Evolutionary conservation across 2,888 invertebrate genomes (phyloP).

Genomic region (Caenorhabditis sp.): DNA sequence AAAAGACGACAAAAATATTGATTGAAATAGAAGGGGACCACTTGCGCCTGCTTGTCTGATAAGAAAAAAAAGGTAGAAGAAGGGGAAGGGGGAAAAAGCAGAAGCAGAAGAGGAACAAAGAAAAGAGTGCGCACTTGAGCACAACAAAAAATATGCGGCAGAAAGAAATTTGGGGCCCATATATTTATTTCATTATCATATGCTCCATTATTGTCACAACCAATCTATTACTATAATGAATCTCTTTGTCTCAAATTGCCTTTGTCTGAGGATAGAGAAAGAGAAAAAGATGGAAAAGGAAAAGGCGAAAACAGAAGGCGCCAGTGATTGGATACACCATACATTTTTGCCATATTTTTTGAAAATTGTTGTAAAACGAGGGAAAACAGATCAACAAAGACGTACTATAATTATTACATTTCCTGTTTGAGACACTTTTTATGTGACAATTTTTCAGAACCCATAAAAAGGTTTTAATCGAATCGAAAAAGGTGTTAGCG

Average conservation of each 20-base stretch:
- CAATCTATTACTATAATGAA: not conserved
- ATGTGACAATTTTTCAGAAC: no score
- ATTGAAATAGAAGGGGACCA: not conserved
- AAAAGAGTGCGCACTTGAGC: not conserved
- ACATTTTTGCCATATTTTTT: not conserved
- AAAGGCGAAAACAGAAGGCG: not conserved
- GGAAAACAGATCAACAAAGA: no score
- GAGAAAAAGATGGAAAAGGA: not conserved
- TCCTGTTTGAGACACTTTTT: no score
- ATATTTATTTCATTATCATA: not conserved
- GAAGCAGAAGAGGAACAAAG: not conserved
- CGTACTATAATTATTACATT: no score
- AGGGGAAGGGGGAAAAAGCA: no score
- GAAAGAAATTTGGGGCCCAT: not conserved
- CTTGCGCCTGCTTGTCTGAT: not conserved
- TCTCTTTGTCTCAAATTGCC: conserved; percentile 1
- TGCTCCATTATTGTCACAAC: not conserved
- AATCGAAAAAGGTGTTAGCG: no score
- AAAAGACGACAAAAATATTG: not conserved
- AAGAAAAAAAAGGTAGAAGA: not conserved
- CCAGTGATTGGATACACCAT: not conserved
- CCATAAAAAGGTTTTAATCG: no score
- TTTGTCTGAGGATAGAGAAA: not conserved
- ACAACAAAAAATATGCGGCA: not conserved
- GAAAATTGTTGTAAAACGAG: no score